Base-by-base conservation (phyloP, 2,113 vertebrate species). In the Amphiprion percula region DNA sequence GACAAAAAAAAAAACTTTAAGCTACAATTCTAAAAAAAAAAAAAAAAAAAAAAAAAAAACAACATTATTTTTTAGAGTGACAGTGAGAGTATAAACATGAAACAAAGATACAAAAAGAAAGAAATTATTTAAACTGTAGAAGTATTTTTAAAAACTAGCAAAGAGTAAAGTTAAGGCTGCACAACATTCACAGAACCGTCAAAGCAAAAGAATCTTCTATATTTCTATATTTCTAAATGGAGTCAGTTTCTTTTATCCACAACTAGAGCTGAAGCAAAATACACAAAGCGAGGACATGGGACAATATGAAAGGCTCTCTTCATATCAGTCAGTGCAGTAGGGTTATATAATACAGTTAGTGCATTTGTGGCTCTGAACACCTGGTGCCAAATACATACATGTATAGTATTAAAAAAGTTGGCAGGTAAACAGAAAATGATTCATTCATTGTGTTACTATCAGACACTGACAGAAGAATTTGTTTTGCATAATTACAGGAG, bases 341-440 rank as follows among this genome's bases (percentile, higher is more conserved):
- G 49, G 6, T n/a, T 52, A 1, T 19, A n/a, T 6, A 52, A 21
- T 21, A 6, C 6, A 21, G 14, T 10, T 5, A 10, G 52, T 67
- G 12, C 39, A 47, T 3, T 12, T 50, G 28, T 2, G 41, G 3
- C 15, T 15, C 37, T 1, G 7, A 12, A 41, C 49, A 80, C 26
- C 52, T 44, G 26, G 6, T 58, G 15, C 15, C 54, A 37, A 47
- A 58, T 7, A 58, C 23, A 26, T 15, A 41, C 9, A 54, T 0
- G 23, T 0, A 33, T 16, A 37, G 19, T 37, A 7, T 33, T 54
- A 39, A 59, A 58, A 37, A 21, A 11, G 26, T 41, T 60, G 17
- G 55, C 24, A 9, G 62, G 54, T 56, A 54, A 67, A 81, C 68
- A 81, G 64, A 56, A 71, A 71, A 66, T 33, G 17, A 76, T 11